Evolutionary conservation across 2,797 vertebrate genomes (phyloP).

Genomic region (Manis crassicaudata): DNA sequence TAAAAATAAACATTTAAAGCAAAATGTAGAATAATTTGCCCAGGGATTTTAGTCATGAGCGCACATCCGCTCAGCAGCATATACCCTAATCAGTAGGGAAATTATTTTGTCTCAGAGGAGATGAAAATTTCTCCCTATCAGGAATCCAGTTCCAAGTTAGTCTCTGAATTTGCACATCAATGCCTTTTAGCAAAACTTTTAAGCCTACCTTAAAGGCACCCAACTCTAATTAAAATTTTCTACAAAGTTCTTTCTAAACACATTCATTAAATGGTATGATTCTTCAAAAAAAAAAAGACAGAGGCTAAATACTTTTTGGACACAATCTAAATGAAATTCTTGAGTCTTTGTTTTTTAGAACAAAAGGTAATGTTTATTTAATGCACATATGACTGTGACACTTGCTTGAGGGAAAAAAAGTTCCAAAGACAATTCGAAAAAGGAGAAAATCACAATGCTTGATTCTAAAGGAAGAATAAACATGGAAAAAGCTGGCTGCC

Average conservation of each 20-base stretch:
- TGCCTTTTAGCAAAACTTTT: neutral
- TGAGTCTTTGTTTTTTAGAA: conserved; percentile 36
- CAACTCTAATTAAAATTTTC: neutral
- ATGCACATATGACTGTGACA: neutral
- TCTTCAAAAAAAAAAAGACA: neutral
- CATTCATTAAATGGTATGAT: neutral
- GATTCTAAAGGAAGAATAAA: conserved; percentile 29
- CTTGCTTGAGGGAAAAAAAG: neutral
- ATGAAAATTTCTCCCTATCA: neutral
- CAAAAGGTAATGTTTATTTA: conserved; percentile 49
- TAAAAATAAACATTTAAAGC: neutral
- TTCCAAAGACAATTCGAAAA: neutral
- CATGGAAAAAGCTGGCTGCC: neutral
- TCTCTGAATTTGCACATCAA: neutral
- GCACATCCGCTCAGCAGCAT: neutral
- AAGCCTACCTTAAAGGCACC: neutral
- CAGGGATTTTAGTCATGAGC: neutral
- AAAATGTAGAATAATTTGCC: neutral
- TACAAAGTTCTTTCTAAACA: conserved; percentile 48
- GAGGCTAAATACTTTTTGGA: neutral
- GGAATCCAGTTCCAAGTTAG: neutral
- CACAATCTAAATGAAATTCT: conserved; percentile 26
- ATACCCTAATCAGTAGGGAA: neutral
- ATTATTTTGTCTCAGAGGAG: neutral
- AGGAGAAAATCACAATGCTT: neutral